Evolutionary conservation across 2,888 invertebrate species (phyloP).

Genomic region (Acronicta alni): DNA sequence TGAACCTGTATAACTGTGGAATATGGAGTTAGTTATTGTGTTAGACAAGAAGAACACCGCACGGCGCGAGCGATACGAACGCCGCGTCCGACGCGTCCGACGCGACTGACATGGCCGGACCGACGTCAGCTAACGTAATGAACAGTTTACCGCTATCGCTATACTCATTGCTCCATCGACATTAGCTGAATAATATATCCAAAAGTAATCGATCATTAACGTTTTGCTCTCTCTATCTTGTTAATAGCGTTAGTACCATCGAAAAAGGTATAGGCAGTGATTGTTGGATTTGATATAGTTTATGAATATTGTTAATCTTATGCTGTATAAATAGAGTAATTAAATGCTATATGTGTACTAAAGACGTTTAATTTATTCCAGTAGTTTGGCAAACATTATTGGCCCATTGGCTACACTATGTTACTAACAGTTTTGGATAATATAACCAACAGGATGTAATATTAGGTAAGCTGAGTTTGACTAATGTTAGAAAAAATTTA

Average conservation of each 20-base stretch:
- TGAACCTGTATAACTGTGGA: constrained; percentile 41
- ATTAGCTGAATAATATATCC: constrained; percentile 69
- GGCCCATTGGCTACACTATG: constrained; percentile 66
- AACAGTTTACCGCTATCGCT: constrained; percentile 67
- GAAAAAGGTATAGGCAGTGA: constrained; percentile 86
- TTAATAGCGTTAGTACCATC: constrained; percentile 87
- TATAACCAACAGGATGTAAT: constrained; percentile 68
- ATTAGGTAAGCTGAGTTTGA: constrained; percentile 82
- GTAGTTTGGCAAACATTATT: constrained; percentile 68
- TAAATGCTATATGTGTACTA: constrained; percentile 89
- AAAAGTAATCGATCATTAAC: constrained; percentile 75
- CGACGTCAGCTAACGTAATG: constrained; percentile 57
- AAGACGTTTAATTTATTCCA: constrained; percentile 86
- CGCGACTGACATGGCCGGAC: constrained; percentile 5
- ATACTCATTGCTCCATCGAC: constrained; percentile 69
- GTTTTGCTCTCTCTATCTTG: constrained; percentile 85
- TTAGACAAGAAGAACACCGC: constrained; percentile 6
- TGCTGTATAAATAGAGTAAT: constrained; percentile 89
- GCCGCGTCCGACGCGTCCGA: constrained; percentile 7
- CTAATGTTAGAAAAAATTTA: constrained; percentile 70
- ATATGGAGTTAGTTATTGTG: constrained; percentile 32
- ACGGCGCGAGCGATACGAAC: constrained; percentile 9
- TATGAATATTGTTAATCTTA: constrained; percentile 89
- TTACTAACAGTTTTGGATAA: constrained; percentile 72
- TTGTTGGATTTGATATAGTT: constrained; percentile 90